phyloP scores from a whole-genome alignment of 1,140 invertebrate genomes.

The Drosophila kikkawai region DNA sequence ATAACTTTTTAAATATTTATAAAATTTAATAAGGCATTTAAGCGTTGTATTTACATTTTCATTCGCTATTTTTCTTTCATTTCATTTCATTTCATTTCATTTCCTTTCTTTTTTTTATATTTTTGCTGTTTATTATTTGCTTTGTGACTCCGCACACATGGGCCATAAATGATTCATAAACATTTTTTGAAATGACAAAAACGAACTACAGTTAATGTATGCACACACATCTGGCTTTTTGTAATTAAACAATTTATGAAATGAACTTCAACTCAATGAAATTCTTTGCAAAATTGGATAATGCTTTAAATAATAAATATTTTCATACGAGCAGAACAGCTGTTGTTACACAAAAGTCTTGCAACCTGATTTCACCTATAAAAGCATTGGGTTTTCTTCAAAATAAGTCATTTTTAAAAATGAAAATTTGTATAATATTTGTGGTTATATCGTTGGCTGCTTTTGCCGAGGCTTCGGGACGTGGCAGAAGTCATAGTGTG shows the following conservation, averaged over 20 bases:
- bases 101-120: not conserved
- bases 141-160: not conserved
- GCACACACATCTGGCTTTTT: conserved; percentile 12
- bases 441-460: conserved; percentile 33
- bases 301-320: conserved; percentile 12
- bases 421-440: conserved; percentile 44
- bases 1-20: not conserved
- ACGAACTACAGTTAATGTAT: conserved; percentile 5
- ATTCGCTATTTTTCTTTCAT: not conserved
- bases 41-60: not conserved
- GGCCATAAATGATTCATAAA: conserved; percentile 9
- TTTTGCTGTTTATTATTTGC: conserved; percentile 1
- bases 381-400: not conserved
- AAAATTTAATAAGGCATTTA: conserved; percentile 8
- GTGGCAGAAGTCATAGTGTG: conserved; percentile 65
- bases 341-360: not conserved
- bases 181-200: conserved; percentile 9
- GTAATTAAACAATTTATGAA: conserved; percentile 18
- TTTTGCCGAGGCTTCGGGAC: conserved; percentile 12
- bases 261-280: conserved; percentile 10
- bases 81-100: not conserved
- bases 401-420: conserved; percentile 31
- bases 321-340: not conserved
- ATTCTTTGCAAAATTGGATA: not conserved
- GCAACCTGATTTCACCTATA: conserved; percentile 23